Percentiles rank a stretch among this genome's conserved stretches.
Evolutionary conservation across 1,140 invertebrate genomes (phyloP).

Genomic region (Trissolcus basalis): DNA sequence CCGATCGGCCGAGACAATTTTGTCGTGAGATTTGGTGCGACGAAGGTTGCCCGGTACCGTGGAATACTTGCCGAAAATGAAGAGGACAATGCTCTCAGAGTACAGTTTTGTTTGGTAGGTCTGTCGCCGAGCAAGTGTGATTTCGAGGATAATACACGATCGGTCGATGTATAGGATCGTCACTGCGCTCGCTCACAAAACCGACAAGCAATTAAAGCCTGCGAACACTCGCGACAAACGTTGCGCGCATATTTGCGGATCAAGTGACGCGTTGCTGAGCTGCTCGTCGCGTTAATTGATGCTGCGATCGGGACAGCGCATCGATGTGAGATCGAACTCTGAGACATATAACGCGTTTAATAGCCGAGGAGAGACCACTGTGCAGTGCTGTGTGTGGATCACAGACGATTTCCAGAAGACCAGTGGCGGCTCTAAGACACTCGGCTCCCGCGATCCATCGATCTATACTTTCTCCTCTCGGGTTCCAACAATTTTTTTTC

Average conservation of each 20-base stretch:
- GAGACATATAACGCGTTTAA: constrained; percentile 75
- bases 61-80: constrained; percentile 54
- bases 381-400: constrained; percentile 63
- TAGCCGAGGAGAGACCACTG: constrained; percentile 65
- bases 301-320: constrained; percentile 64
- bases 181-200: neutral
- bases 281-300: constrained; percentile 70
- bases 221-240: neutral
- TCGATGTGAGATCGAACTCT: constrained; percentile 69
- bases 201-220: constrained; percentile 1
- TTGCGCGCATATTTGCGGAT: constrained; percentile 7
- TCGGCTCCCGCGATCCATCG: constrained; percentile 34
- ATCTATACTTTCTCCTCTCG: constrained; percentile 15
- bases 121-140: constrained; percentile 39
- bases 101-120: constrained; percentile 49
- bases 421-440: constrained; percentile 62
- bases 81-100: constrained; percentile 56
- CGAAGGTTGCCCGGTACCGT: neutral
- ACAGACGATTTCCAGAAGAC: constrained; percentile 74
- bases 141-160: constrained; percentile 42
- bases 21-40: neutral
- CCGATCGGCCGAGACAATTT: neutral
- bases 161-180: constrained; percentile 22
- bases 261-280: constrained; percentile 47
- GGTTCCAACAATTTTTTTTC: constrained; percentile 1